Evolutionary conservation across 2,797 vertebrate genomes (phyloP).

Genomic region (Manis crassicaudata): DNA sequence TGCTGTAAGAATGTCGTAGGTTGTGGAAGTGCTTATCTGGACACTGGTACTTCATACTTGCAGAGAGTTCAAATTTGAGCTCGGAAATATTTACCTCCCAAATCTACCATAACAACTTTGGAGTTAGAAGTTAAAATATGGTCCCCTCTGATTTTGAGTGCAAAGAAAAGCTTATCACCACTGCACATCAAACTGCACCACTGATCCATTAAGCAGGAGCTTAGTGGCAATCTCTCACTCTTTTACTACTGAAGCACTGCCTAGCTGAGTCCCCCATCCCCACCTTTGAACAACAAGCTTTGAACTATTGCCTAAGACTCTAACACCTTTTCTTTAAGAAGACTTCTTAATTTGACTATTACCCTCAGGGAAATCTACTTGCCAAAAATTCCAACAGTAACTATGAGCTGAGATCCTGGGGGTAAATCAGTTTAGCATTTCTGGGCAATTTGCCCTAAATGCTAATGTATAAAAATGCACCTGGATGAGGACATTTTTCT

Average conservation of each 20-base stretch:
- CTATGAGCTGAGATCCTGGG: conserved; percentile 64
- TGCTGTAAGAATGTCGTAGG: neutral
- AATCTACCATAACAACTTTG: neutral
- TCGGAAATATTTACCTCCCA: neutral
- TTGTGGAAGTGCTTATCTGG: neutral
- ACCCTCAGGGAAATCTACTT: conserved; percentile 72
- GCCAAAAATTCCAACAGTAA: conserved; percentile 78
- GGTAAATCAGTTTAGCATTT: conserved; percentile 72
- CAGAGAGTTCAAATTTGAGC: neutral
- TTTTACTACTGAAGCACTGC: neutral
- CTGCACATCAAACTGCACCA: neutral
- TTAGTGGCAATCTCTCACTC: neutral
- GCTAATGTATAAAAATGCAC: conserved; percentile 75
- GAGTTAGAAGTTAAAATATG: neutral
- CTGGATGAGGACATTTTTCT: conserved; percentile 73
- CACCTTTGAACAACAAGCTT: conserved; percentile 69
- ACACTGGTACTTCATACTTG: neutral
- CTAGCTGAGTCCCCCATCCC: conserved; percentile 23
- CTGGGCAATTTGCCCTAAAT: conserved; percentile 81
- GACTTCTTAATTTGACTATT: conserved; percentile 72
- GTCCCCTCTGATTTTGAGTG: neutral
- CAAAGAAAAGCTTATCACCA: neutral
- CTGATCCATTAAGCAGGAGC: neutral
- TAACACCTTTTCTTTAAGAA: conserved; percentile 75
- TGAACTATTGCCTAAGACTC: conserved; percentile 71